These are phyloP conservation scores for Trematomus loennbergii DNA, from an alignment of 2,113 vertebrate genomes.

Conservation along the genomic window DNA sequence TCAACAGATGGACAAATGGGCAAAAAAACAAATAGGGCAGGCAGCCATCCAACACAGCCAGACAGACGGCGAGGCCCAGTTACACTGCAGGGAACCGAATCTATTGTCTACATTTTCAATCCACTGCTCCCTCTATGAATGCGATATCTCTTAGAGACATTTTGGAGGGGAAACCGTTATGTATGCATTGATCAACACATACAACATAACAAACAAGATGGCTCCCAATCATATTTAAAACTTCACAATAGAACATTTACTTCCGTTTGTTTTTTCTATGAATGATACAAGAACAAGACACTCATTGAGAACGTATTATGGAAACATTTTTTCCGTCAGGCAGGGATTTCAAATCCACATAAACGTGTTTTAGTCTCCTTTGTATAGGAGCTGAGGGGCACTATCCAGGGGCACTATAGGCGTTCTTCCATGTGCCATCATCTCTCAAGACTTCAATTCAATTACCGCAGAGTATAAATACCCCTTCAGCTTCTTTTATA, in stretches of 20 bases:
- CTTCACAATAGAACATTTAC: not conserved
- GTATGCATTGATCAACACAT: not conserved
- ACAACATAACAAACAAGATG: not conserved
- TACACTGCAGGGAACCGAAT: constrained; percentile 21
- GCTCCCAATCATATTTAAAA: not conserved
- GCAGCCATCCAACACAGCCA: constrained; percentile 26
- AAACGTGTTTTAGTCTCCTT: constrained; percentile 7
- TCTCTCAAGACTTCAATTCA: constrained; percentile 42
- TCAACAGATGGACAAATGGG: constrained; percentile 31
- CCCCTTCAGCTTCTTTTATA: constrained; percentile 29
- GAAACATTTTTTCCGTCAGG: not conserved
- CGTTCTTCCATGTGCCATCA: constrained; percentile 31
- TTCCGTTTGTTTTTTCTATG: not conserved
- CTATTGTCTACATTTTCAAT: constrained; percentile 1
- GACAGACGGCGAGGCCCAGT: constrained; percentile 18
- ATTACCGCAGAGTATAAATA: constrained; percentile 54
- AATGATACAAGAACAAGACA: not conserved
- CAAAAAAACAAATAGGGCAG: constrained; percentile 11
- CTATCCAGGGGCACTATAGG: not conserved
- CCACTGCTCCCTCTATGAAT: not conserved
- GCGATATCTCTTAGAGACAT: constrained; percentile 24
- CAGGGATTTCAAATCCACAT: not conserved
- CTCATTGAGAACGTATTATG: not conserved
- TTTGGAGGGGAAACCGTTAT: constrained; percentile 10
- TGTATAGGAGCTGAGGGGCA: not conserved